phyloP scores from a whole-genome alignment of 2,888 invertebrate species.

The Anthrax anthrax region DNA sequence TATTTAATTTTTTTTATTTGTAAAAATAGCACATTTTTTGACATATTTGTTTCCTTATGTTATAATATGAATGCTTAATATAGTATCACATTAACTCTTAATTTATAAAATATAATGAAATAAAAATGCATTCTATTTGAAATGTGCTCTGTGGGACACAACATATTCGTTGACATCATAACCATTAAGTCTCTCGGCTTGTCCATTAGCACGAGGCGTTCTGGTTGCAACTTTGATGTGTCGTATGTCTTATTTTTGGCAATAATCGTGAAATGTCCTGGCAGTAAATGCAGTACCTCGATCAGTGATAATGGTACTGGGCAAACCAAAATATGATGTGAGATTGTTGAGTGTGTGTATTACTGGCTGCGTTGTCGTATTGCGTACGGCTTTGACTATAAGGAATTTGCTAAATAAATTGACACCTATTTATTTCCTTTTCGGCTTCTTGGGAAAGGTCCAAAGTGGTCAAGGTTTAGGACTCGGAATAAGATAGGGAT shows the following conservation, averaged over 20 bases:
- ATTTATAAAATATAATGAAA: too few relatives aligned
- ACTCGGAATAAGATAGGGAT: conserved; percentile 5
- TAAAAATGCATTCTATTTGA: too few relatives aligned
- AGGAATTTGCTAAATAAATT: conserved; percentile 2
- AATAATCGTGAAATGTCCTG: conserved; percentile 1
- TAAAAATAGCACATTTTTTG: too few relatives aligned
- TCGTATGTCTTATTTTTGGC: conserved; percentile 11
- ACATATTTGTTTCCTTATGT: too few relatives aligned
- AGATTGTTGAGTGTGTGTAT: not conserved
- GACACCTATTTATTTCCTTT: conserved; percentile 1
- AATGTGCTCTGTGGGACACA: too few relatives aligned
- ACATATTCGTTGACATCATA: too few relatives aligned
- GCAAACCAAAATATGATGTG: not conserved
- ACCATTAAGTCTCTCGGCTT: conserved; percentile 12
- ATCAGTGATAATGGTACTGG: not conserved
- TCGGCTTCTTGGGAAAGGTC: conserved; percentile 6
- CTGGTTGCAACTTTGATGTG: conserved; percentile 16
- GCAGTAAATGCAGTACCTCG: conserved; percentile 2
- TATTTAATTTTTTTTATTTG: too few relatives aligned
- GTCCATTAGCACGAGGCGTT: conserved; percentile 15
- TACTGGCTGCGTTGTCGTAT: not conserved
- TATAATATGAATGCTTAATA: too few relatives aligned
- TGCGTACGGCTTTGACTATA: conserved; percentile 5
- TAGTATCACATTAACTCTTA: too few relatives aligned
- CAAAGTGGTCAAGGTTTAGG: conserved; percentile 11